Base-by-base conservation (phyloP, 2,888 invertebrate species). In the Gisinianus flammeolus region DNA sequence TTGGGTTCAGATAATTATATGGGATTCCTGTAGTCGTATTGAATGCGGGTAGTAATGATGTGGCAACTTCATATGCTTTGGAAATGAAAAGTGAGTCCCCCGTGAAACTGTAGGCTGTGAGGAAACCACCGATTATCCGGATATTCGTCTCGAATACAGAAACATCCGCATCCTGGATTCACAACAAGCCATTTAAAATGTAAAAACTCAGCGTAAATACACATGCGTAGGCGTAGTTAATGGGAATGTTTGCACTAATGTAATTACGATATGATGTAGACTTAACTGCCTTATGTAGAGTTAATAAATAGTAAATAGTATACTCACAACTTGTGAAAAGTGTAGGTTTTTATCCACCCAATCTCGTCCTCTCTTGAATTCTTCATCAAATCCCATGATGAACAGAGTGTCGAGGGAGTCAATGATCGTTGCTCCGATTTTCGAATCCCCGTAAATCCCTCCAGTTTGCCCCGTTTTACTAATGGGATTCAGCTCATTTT, bases 101-200 rank as follows among this genome's bases (percentile, higher is more conserved):
- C n/a, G 98, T 97, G 83, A 99, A 90, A 31, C 97, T 94, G 88
- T 93, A 99, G 85, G 94, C 93, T 0, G 98, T 91, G 81, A 99
- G 89, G 80, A 99, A 89, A 28, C 98, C 98, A 72, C 98, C 98
- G 83, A 99, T 91, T 88, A 76, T 64, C n/a, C 99, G 92, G 86
- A 99, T 99, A 87, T 98, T 99, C 69, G 95, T 96, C 88, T 99
- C 99, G 89, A 99, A 99, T 62, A 98, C 97, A 0, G 98, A 99
- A 80, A 98, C 89, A 79, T 44, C 75, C 66, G 64, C 58, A 44
- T 72, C 52, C 76, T 58, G 26, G 10, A 24, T 10, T 30, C 12
- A n/a, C 26, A 64, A 35, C 12, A 24, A 28, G 6, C n/a, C 0
- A 24, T 26, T 26, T 26, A 62, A 62, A 44, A 44, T 44, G 12